Percentiles rank a stretch among this genome's conserved stretches.
phyloP scores from a whole-genome alignment of 2,113 vertebrate genomes.

The Dendropsophus ebraccatus region DNA sequence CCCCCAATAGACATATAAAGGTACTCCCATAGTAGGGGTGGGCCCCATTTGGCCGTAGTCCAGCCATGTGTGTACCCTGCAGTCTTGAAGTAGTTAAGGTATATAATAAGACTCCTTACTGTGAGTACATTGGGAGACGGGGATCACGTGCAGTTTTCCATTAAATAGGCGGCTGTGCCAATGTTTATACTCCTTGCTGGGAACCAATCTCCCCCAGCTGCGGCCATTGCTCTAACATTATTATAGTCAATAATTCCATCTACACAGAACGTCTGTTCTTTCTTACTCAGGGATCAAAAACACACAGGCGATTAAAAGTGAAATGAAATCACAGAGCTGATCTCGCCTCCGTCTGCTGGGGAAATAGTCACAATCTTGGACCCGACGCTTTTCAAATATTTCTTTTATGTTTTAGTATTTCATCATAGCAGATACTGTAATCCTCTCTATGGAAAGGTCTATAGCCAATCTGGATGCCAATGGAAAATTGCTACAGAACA shows the following conservation, averaged over 20 bases:
- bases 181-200: slow-evolving; percentile 37
- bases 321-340: slow-evolving; percentile 25
- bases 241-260: slow-evolving; percentile 30
- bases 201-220: slow-evolving; percentile 4
- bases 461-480: neutral
- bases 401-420: slow-evolving; percentile 33
- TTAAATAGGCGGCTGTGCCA: neutral
- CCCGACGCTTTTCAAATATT: neutral
- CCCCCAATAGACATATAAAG: neutral
- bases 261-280: slow-evolving; percentile 2
- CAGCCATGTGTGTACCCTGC: neutral
- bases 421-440: slow-evolving; percentile 42
- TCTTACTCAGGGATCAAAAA: slow-evolving; percentile 12
- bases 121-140: neutral
- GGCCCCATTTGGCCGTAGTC: neutral
- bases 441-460: slow-evolving; percentile 17
- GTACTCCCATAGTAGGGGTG: neutral
- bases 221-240: neutral
- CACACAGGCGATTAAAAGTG: slow-evolving; percentile 16
- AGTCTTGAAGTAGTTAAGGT: neutral
- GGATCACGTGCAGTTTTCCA: slow-evolving; percentile 31
- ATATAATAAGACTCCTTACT: neutral
- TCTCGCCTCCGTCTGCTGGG: neutral
- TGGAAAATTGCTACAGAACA: slow-evolving; percentile 2
- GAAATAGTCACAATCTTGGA: slow-evolving; percentile 30